These are phyloP conservation scores for Hoplostethus mediterraneus DNA, from an alignment of 2,797 vertebrate genomes.

Conservation along the genomic window DNA sequence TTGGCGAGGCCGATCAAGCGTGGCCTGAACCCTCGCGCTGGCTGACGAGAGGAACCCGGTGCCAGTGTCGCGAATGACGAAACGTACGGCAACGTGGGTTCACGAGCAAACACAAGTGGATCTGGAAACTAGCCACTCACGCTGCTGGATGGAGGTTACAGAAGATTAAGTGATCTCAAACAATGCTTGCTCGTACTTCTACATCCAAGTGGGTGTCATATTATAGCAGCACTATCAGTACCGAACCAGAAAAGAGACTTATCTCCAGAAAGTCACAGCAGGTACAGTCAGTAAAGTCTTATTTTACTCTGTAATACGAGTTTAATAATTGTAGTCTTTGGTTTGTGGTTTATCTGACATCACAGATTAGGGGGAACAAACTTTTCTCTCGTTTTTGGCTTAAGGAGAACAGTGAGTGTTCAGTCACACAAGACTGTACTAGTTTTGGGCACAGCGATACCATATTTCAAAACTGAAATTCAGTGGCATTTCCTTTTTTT, in stretches of 20 bases:
- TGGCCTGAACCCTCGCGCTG: constrained; percentile 5
- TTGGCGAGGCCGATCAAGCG: not conserved
- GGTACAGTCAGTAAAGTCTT: not conserved
- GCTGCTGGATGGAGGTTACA: not conserved
- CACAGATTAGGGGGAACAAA: constrained; percentile 20
- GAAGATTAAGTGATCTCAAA: not conserved
- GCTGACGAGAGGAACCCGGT: not conserved
- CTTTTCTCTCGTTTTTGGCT: not conserved
- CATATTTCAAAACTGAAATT: constrained; percentile 28
- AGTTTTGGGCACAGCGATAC: constrained; percentile 30
- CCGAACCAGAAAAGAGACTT: not conserved
- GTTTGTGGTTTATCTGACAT: constrained; percentile 10
- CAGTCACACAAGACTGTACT: not conserved
- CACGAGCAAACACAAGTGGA: not conserved
- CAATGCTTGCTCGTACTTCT: not conserved
- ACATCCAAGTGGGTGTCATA: too few relatives aligned
- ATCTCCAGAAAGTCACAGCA: not conserved
- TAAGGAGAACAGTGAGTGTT: too few relatives aligned
- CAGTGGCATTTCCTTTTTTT: constrained; percentile 44
- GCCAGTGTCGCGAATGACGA: not conserved
- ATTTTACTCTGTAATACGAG: not conserved
- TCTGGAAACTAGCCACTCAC: constrained; percentile 13
- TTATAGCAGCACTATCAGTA: too few relatives aligned
- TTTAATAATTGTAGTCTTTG: constrained; percentile 11
- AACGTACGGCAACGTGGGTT: not conserved